Percentiles rank a stretch among this genome's conserved stretches.
Evolutionary conservation across 2,113 vertebrate species (phyloP).

Genomic region (Phalacrocorax brasilianus): DNA sequence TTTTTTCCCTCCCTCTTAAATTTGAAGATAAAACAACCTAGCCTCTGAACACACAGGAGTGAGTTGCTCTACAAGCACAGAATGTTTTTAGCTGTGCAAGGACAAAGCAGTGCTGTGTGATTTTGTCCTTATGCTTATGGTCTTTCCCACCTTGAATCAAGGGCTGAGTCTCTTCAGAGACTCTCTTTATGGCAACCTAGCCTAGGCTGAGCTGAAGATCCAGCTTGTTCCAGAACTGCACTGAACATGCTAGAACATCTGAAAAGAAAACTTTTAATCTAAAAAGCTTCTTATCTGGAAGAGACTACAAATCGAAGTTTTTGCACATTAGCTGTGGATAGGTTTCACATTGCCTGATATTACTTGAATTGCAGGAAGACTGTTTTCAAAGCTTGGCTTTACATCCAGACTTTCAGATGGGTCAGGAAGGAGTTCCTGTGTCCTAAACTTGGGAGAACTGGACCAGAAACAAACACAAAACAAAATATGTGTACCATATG

Average conservation of each 20-base stretch:
- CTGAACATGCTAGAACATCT: neutral
- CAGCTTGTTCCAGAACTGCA: neutral
- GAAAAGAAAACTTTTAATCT: neutral
- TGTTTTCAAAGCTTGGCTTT: neutral
- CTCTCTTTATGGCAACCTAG: neutral
- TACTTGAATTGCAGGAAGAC: neutral
- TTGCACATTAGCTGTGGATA: neutral
- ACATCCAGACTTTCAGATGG: neutral
- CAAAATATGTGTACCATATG: fast-evolving
- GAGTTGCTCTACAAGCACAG: neutral
- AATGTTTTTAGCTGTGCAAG: neutral
- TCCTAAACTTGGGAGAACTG: neutral
- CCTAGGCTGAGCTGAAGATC: neutral
- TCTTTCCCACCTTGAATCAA: neutral
- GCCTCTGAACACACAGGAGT: neutral
- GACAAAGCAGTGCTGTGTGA: neutral
- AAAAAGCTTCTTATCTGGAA: neutral
- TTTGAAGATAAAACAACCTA: neutral
- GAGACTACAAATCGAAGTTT: neutral
- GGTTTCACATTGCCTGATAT: neutral
- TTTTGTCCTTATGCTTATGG: neutral
- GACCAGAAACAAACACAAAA: neutral
- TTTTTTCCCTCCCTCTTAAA: neutral
- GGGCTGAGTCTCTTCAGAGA: neutral
- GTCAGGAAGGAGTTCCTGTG: neutral